Evolutionary conservation across 2,797 vertebrate genomes (phyloP).

Genomic region (Okamejei kenojei): DNA sequence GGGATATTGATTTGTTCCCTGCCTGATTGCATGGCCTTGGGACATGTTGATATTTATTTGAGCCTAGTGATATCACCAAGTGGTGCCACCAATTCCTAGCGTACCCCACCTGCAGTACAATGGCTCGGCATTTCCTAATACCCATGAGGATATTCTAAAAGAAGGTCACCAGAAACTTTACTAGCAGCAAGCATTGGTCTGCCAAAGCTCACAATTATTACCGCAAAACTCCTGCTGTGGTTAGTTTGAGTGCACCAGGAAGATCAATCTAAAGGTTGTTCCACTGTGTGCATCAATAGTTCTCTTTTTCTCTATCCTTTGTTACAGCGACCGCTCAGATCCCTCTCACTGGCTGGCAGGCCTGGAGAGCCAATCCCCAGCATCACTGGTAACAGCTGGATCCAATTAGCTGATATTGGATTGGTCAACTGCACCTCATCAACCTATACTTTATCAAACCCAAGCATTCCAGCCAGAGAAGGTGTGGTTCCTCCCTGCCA

Average conservation of each 20-base stretch:
- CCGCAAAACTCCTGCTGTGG: not conserved
- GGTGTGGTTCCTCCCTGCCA: no score
- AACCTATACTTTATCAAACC: no score
- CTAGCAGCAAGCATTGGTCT: not conserved
- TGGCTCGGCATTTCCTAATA: not conserved
- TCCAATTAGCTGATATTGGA: no score
- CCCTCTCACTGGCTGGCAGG: no score
- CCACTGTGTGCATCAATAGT: not conserved
- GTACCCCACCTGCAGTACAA: no score
- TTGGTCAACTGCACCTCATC: no score
- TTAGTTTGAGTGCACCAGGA: not conserved
- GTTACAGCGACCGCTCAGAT: not conserved
- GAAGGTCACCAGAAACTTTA: not conserved
- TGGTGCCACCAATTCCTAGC: no score
- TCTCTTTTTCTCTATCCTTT: not conserved
- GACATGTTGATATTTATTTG: not conserved
- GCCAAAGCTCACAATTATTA: not conserved
- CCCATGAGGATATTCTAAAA: not conserved
- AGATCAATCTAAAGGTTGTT: not conserved
- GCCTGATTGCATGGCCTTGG: not conserved
- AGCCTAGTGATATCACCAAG: not conserved
- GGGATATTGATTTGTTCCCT: not conserved
- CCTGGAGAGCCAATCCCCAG: no score
- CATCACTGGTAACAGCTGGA: no score
- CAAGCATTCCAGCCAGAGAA: no score